A percentile compares a stretch with the other conserved stretches of the same genome.
phyloP scores from a whole-genome alignment of 2,113 vertebrate species.

The Nannobrachium achirus region DNA sequence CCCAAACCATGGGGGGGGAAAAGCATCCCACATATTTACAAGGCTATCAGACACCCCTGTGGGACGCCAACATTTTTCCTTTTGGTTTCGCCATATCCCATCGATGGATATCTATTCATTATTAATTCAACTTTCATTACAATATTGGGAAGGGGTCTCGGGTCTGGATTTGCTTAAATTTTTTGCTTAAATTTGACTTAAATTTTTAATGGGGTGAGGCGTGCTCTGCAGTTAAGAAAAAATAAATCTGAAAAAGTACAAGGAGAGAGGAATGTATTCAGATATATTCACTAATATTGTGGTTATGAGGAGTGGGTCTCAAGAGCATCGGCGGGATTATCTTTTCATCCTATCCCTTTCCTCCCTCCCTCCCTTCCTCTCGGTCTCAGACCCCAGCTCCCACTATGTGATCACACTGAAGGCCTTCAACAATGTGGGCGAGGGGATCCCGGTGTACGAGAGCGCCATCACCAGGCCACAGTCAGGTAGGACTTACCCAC shows the following conservation, averaged over 20 bases:
- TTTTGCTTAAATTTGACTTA: no score
- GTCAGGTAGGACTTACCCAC: slow-evolving; percentile 83
- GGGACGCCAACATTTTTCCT: no score
- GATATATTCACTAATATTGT: slow-evolving; percentile 62
- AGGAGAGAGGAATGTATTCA: slow-evolving; percentile 58
- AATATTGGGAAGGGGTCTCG: background rate
- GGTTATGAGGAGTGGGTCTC: slow-evolving; percentile 58
- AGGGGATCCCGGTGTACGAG: slow-evolving; percentile 97
- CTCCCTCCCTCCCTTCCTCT: slow-evolving; percentile 16
- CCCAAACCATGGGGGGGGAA: no score
- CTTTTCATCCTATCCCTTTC: slow-evolving; percentile 18
- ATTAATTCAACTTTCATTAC: background rate
- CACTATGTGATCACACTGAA: slow-evolving; percentile 98
- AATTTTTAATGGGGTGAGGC: no score
- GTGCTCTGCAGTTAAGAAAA: no score
- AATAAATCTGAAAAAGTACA: slow-evolving; percentile 26
- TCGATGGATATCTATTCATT: background rate
- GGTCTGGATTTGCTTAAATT: no score
- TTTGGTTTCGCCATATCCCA: background rate
- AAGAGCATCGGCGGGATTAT: slow-evolving; percentile 66
- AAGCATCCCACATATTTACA: no score
- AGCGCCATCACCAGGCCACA: slow-evolving; percentile 94
- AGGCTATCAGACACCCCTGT: no score
- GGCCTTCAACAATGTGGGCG: slow-evolving; percentile 95
- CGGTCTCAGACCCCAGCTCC: slow-evolving; percentile 89